Evolutionary conservation across 2,888 invertebrate genomes (phyloP).

Genomic region (Nemotelus nigrinus): DNA sequence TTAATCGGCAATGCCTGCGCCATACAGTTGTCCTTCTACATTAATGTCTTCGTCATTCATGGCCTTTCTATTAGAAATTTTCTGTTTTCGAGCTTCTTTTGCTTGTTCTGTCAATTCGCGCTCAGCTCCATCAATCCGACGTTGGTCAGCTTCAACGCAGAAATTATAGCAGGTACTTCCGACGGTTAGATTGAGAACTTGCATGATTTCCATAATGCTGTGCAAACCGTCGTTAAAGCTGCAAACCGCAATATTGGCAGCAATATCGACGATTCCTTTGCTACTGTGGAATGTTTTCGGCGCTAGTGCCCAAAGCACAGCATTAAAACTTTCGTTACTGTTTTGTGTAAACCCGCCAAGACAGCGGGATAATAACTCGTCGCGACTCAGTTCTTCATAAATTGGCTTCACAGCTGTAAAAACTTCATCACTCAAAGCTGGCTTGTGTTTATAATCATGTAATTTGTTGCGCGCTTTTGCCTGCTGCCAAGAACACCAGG

Average conservation of each 20-base stretch:
- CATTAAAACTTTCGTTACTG: background rate
- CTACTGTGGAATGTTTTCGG: background rate
- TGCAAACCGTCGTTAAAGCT: background rate
- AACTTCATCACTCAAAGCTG: constrained; percentile 43
- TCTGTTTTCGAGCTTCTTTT: no score
- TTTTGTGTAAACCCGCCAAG: constrained; percentile 15
- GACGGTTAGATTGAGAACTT: background rate
- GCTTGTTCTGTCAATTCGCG: no score
- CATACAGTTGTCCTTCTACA: no score
- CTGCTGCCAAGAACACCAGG: constrained; percentile 52
- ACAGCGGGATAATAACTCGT: background rate
- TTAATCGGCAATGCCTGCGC: no score
- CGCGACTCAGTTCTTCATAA: constrained; percentile 48
- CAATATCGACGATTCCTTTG: background rate
- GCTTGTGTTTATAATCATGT: constrained; percentile 29
- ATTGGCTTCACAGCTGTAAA: constrained; percentile 49
- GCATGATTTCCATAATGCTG: background rate
- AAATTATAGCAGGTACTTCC: no score
- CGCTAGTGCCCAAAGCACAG: background rate
- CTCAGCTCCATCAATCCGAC: no score
- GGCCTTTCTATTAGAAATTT: no score
- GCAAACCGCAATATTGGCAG: background rate
- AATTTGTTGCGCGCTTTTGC: constrained; percentile 41
- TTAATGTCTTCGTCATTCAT: no score
- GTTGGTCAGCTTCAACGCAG: no score